phyloP scores from a whole-genome alignment of 2,797 vertebrate genomes.

The Propithecus perrieri region DNA sequence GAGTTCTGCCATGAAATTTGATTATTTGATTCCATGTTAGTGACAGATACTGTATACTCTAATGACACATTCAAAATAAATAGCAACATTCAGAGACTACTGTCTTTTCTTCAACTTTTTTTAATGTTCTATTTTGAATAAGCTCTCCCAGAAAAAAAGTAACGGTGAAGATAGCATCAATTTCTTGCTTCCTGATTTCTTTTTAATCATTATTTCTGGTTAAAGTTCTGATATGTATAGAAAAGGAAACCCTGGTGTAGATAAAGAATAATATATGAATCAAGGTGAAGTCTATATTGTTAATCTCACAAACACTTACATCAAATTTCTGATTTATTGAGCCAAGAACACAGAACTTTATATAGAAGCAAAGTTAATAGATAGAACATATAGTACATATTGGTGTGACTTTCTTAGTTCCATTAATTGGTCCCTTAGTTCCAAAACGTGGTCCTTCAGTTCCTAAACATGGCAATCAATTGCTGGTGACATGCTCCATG shows the following conservation, averaged over 20 bases:
- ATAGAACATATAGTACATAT: neutral
- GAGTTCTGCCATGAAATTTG: constrained; percentile 74
- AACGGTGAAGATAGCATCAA: constrained; percentile 14
- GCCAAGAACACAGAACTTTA: neutral
- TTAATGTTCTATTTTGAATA: constrained; percentile 57
- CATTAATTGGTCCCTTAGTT: neutral
- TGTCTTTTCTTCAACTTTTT: constrained; percentile 44
- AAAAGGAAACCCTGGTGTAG: neutral
- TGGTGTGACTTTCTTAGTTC: neutral
- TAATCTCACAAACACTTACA: neutral
- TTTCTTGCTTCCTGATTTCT: constrained; percentile 32
- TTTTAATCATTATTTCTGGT: constrained; percentile 11
- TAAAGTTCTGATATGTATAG: neutral
- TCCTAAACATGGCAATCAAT: neutral
- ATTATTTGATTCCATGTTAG: constrained; percentile 64
- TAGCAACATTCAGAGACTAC: constrained; percentile 53
- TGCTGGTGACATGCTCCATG: neutral
- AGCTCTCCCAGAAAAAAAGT: neutral
- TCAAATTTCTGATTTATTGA: neutral
- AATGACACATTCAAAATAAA: constrained; percentile 60
- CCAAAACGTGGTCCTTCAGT: neutral
- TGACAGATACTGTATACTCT: constrained; percentile 63
- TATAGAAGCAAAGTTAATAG: neutral
- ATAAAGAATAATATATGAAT: neutral
- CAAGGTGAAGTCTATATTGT: neutral